phyloP scores from a whole-genome alignment of 2,113 vertebrate species.

The Turnix velox region DNA sequence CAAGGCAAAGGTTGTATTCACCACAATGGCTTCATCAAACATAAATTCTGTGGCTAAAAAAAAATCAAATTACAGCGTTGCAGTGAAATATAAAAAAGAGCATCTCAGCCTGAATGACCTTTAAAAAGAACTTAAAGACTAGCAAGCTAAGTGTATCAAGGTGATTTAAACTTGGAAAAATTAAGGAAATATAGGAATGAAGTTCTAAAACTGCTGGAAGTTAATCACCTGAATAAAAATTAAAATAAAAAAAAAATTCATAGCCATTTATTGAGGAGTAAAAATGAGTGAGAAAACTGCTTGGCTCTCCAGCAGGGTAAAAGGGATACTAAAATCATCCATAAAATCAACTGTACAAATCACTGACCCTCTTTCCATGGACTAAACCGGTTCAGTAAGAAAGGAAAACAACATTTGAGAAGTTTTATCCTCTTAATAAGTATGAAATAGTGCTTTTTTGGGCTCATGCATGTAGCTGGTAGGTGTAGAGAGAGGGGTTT shows the following conservation, averaged over 20 bases:
- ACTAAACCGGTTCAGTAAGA: neutral
- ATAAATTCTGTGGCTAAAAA: neutral
- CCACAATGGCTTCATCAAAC: neutral
- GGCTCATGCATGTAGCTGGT: neutral
- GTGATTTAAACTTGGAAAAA: neutral
- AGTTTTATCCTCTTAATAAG: neutral
- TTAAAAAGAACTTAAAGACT: neutral
- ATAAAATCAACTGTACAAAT: neutral
- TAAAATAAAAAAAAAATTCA: neutral
- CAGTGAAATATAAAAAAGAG: neutral
- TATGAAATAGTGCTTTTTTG: neutral
- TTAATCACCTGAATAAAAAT: neutral
- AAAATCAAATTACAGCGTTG: neutral
- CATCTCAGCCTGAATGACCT: neutral
- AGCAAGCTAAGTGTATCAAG: neutral
- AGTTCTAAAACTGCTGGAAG: neutral
- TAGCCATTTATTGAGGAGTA: neutral
- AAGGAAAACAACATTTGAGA: neutral
- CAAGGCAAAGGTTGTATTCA: neutral
- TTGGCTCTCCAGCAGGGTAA: neutral
- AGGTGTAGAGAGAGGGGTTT: neutral
- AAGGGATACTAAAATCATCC: neutral
- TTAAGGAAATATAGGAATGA: neutral
- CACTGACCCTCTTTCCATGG: neutral
- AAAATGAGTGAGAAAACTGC: neutral